A percentile compares a stretch with the other conserved stretches of the same genome.
Evolutionary conservation across 1,140 invertebrate genomes (phyloP).

Genomic region (Mercenaria mercenaria): DNA sequence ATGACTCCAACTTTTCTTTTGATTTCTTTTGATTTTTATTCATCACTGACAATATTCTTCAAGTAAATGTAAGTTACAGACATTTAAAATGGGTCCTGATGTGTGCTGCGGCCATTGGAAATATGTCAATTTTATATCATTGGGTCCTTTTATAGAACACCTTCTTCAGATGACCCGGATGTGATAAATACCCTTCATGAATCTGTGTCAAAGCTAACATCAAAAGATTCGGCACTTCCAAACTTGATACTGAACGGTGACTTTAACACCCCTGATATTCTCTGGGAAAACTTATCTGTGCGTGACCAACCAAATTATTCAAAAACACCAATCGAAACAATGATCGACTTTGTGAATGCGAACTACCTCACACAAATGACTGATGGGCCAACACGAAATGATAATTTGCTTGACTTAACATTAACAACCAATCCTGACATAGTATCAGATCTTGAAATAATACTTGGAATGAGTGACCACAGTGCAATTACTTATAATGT

Average conservation of each 20-base stretch:
- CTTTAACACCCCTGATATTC: constrained; percentile 38
- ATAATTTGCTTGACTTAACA: background rate
- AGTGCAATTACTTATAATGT: background rate
- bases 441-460: background rate
- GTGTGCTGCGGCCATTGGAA: no score
- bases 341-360: constrained; percentile 26
- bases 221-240: constrained; percentile 16
- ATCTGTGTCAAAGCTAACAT: constrained; percentile 42
- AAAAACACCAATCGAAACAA: background rate
- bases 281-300: constrained; percentile 88
- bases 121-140: no score
- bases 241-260: constrained; percentile 28
- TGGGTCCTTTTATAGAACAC: background rate
- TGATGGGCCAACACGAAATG: background rate
- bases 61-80: no score
- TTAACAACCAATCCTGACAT: background rate
- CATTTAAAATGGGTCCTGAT: no score
- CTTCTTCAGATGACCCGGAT: background rate
- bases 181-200: constrained; percentile 28
- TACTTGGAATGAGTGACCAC: constrained; percentile 31
- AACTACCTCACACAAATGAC: constrained; percentile 26
- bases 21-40: no score
- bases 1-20: no score
- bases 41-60: no score
- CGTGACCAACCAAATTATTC: background rate